Evolutionary conservation across 2,797 vertebrate genomes (phyloP), one percentile per base, ranked within the genome.

Genomic region (Xiphorhynchus erythropygius): DNA sequence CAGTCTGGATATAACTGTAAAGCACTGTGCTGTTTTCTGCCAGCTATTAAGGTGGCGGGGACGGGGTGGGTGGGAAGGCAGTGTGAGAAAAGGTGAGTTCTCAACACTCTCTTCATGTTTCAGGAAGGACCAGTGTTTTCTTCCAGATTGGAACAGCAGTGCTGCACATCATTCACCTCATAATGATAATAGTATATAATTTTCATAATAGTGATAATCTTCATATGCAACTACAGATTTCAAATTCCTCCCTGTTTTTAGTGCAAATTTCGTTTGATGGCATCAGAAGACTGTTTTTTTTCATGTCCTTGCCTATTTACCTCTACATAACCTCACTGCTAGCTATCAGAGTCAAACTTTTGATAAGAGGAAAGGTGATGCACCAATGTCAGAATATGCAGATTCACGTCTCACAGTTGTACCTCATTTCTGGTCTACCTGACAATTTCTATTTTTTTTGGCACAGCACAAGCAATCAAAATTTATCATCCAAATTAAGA

Each of bases 401-500:
- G 78, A 94, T 90, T 91, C 84, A 84, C 2, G 3, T 96, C 94
- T 97, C 95, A 95, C 88, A 87, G 68, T 96, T 95, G 90, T 77
- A 88, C 93, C 89, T 95, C 94, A 75, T 82, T 64, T 39, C 87
- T 96, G 32, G 6, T 67, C 67, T 95, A 97, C 97, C 97, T 96
- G 87, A 89, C 64, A 3, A 9, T 7, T 79, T 97, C 96, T 97
- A 92, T 94, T 96, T 96, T 91, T 97, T 96, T 97, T 96, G 95
- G 93, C 95, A 97, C 81, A 83, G 95, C 94, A 97, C 89, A 96
- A 87, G 95, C 96, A 97, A 98, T 98, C 97, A 98, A 97, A 98
- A 97, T 97, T 97, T 97, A 98, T 98, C 98, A 98, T 98, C 97
- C 97, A 97, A 97, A 98, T 98, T 98, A 98, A 98, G 97, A 96